A percentile compares a stretch with the other conserved stretches of the same genome.
Conservation (phyloP, 2,113 vertebrate species). For the Passer domesticus region DNA sequence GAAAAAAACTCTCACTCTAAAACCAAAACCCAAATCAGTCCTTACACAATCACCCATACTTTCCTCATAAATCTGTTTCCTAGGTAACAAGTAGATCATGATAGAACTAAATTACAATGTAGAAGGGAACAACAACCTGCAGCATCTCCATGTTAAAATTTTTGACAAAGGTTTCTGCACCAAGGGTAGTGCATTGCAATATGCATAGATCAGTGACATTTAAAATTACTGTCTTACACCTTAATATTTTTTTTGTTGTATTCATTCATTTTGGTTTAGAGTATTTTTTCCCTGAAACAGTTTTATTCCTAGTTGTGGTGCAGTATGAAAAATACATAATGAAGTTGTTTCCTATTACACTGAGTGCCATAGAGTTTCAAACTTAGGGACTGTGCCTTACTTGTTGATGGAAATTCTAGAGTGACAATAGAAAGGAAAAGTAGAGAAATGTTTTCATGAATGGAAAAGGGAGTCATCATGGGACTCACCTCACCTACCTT, state of each 20-base stretch:
- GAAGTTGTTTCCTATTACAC: neutral
- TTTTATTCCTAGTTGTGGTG: neutral
- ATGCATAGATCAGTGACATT: neutral
- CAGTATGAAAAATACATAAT: neutral
- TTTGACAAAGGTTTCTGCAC: neutral
- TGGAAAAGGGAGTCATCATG: neutral
- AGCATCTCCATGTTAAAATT: neutral
- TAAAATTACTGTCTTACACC: neutral
- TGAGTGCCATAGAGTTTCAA: neutral
- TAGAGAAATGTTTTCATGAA: neutral
- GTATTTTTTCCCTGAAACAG: neutral
- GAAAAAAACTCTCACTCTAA: neutral
- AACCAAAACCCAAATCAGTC: neutral
- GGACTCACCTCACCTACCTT: neutral
- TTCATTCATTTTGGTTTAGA: neutral
- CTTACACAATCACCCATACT: neutral
- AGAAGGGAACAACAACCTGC: neutral
- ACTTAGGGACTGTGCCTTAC: neutral
- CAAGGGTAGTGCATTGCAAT: neutral
- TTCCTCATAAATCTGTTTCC: conserved; percentile 41
- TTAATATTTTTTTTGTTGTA: neutral
- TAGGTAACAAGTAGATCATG: conserved; percentile 37
- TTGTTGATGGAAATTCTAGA: neutral
- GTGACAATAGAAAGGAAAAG: neutral
- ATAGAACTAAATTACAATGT: neutral